phyloP scores from a whole-genome alignment of 64 coral and sea anemone species.

The Stichodactyla mertensii region DNA sequence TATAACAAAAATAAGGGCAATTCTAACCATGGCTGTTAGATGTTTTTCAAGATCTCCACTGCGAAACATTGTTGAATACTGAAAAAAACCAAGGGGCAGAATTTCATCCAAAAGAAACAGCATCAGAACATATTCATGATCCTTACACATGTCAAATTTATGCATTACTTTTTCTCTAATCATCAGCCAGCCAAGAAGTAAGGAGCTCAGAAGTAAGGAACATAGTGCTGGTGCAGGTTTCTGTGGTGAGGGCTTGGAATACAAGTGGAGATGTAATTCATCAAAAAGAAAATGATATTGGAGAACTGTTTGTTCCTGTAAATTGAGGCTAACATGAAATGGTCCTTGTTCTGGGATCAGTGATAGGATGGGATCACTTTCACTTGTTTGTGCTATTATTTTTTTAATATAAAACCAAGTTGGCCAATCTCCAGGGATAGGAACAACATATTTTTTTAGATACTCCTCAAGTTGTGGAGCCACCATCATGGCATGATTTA shows the following conservation, averaged over 20 bases:
- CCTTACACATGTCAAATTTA: constrained; percentile 44
- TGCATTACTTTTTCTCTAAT: constrained; percentile 25
- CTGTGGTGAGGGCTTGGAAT: neutral
- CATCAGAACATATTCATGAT: constrained; percentile 28
- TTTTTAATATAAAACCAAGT: constrained; percentile 50
- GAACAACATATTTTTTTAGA: constrained; percentile 11
- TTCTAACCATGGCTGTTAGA: constrained; percentile 37
- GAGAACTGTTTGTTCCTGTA: too few species aligned
- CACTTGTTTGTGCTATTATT: constrained; percentile 32
- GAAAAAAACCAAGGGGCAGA: constrained; percentile 9
- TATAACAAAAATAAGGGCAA: constrained; percentile 57
- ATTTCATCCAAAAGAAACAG: constrained; percentile 32
- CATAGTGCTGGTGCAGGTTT: constrained; percentile 10
- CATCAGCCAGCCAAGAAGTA: constrained; percentile 19
- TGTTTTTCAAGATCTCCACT: constrained; percentile 25
- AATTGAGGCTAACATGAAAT: constrained; percentile 49
- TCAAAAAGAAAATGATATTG: too few species aligned
- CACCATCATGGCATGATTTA: neutral
- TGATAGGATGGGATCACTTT: neutral
- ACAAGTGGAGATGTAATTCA: too few species aligned
- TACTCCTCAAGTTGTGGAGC: neutral
- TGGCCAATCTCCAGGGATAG: constrained; percentile 65
- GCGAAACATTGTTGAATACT: constrained; percentile 20
- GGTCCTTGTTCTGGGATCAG: constrained; percentile 64
- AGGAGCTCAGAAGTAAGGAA: constrained; percentile 7